A percentile compares a stretch with the other conserved stretches of the same genome.
Evolutionary conservation across 92 coral and sea anemone genomes (phyloP).

Genomic region (Porites evermanni): DNA sequence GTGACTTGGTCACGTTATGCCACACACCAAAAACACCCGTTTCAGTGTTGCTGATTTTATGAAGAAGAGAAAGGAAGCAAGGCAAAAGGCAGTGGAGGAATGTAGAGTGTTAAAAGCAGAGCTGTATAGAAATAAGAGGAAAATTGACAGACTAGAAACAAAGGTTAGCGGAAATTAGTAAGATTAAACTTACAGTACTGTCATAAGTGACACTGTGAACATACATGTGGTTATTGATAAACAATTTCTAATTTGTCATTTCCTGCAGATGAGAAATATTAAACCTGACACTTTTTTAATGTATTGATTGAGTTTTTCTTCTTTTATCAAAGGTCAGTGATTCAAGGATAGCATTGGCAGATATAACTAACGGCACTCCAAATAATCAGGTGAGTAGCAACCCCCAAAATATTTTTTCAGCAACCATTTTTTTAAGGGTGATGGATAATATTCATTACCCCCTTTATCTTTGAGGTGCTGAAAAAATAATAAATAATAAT

Average conservation of each 20-base stretch:
- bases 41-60: constrained; percentile 41
- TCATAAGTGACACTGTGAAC: background rate
- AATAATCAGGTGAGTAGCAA: constrained; percentile 15
- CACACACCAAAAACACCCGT: constrained; percentile 37
- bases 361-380: constrained; percentile 3
- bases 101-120: constrained; percentile 16
- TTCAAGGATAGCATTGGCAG: constrained; percentile 9
- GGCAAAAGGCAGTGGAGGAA: constrained; percentile 42
- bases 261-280: background rate
- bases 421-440: background rate
- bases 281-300: background rate
- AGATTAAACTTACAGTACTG: too few species aligned
- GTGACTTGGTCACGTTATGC: constrained; percentile 22
- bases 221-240: background rate
- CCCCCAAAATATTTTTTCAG: background rate
- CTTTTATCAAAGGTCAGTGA: constrained; percentile 8
- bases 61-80: constrained; percentile 32
- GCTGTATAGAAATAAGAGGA: constrained; percentile 13
- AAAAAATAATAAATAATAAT: too few species aligned
- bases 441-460: background rate
- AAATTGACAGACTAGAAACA: constrained; percentile 24
- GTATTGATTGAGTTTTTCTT: background rate
- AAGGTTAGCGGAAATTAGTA: constrained; percentile 5
- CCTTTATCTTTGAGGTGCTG: too few species aligned
- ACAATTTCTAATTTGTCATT: background rate